phyloP scores from a whole-genome alignment of 2,797 vertebrate species.

The Cossypha heuglini region DNA sequence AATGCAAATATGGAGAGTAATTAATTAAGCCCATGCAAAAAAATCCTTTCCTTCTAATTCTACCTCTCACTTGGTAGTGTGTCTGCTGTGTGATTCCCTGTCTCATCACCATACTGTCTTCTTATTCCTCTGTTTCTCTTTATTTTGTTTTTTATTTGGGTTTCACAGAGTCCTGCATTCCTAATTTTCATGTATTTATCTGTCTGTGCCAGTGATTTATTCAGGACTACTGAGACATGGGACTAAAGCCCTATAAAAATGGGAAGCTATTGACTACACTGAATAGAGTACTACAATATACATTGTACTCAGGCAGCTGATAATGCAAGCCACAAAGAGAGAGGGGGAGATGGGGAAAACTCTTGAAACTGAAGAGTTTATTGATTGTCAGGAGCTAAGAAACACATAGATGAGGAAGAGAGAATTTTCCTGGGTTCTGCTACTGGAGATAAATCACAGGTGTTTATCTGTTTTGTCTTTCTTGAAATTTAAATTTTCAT shows the following conservation, averaged over 20 bases:
- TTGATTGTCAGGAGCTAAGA: background rate
- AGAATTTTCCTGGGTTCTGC: constrained; percentile 11
- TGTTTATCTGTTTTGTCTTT: background rate
- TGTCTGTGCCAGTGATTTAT: background rate
- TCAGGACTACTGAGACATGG: background rate
- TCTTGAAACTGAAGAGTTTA: background rate
- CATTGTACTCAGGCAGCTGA: background rate
- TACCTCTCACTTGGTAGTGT: background rate
- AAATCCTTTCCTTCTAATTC: background rate
- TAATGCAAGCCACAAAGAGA: background rate
- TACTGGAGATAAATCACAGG: constrained; percentile 1
- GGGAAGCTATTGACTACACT: background rate
- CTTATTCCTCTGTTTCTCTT: background rate
- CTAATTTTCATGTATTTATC: background rate
- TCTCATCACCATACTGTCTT: background rate
- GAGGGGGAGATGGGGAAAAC: background rate
- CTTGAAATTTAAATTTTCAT: background rate
- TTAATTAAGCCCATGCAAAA: background rate
- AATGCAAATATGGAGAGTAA: background rate
- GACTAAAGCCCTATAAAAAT: background rate
- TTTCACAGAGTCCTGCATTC: background rate
- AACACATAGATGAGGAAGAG: constrained; percentile 13
- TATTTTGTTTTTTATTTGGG: background rate
- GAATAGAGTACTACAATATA: background rate
- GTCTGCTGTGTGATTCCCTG: background rate